Evolutionary conservation across 2,113 vertebrate genomes (phyloP), one percentile per base, ranked within the genome.

Genomic region (Percina caprodes): DNA sequence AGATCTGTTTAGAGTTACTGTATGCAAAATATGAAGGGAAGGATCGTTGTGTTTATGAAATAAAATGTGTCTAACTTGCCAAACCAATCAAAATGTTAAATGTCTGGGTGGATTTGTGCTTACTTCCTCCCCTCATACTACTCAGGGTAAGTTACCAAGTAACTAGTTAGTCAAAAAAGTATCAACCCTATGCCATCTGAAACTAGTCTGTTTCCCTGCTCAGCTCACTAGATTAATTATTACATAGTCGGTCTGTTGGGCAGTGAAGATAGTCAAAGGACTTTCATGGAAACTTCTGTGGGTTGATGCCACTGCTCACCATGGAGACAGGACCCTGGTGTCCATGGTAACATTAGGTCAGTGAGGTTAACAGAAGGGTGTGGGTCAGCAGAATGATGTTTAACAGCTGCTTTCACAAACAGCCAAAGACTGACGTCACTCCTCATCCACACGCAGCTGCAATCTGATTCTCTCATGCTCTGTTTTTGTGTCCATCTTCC

Each of bases 351-450:
- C 74, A 23, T 13, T 61, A 46, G 79, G 82, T 66, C 67, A 46
- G 67, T 15, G 83, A 77, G 77, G 69, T 88, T 63, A 80, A 61
- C 65, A 46, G 68, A 62, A 55, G 84, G 86, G 85, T 42, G 79
- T 77, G 68, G 74, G 62, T 62, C 65, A 46, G 51, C 35, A 60
- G 39, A 51, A 30, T 65, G 45, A 87, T 81, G 74, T 82, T 68
- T 15, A 75, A 80, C 83, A 82, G 82, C 84, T 90, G 88, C 68
- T 73, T 71, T 59, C 33, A 73, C 69, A 39, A 55, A 59, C 73
- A 75, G 61, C 80, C 68, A 68, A 59, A 73, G 49, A 19, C 24
- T 90, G 87, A 87, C 35, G 26, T 77, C 74, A 70, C 23, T 68
- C 24, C 46, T 54, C 23, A 14, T 70, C 30, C 49, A 12, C 19